Evolutionary conservation across 2,113 vertebrate genomes (phyloP), one percentile per base, ranked within the genome.

Genomic region (Naja naja): DNA sequence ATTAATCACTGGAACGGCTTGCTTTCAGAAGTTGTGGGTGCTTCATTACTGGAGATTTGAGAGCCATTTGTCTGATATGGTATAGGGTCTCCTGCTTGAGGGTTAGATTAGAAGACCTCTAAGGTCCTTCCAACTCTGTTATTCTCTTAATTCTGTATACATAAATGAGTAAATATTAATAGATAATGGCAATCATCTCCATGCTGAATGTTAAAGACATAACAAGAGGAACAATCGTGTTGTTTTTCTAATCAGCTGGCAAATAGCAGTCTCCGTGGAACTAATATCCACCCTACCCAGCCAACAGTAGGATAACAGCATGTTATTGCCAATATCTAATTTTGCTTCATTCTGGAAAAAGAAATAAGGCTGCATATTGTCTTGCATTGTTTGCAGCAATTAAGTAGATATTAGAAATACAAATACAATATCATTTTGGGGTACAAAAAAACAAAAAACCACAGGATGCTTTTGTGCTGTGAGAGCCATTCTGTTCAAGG

Each of bases 381-480:
- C 74, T 27, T 20, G 90, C 30, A 55, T 88, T 43, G n/a, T 43
- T 89, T 10, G 69, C 14, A 60, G 91, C 45, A 56, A 94, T 23
- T 93, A 58, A n/a, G 94, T 93, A 58, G 45, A 92, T 88, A 95
- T 93, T 87, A 93, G 92, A 94, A 87, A 91, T 95, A 95, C 93
- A 96, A 98, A 97, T 95, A 97, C 95, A 96, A 97, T 2, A 96
- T 97, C 97, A 97, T 97, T 96, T 97, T 96, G 12, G 95, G 94
- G 93, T 93, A 93, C 95, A 97, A 95, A 93, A 95, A 95, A 95
- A 30, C 12, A 54, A 4, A 55, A 20, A 55, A 56, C 27, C 92
- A 5, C 10, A 97, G 20, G 96, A 94, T 94, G 90, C 91, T 96
- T 97, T 98, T 96, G 94, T 95, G 94, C 94, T 95, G 97, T 96